Evolutionary conservation across 2,888 invertebrate species (phyloP), one percentile per base, ranked within the genome.

Genomic region (Ormyrus thymus): DNA sequence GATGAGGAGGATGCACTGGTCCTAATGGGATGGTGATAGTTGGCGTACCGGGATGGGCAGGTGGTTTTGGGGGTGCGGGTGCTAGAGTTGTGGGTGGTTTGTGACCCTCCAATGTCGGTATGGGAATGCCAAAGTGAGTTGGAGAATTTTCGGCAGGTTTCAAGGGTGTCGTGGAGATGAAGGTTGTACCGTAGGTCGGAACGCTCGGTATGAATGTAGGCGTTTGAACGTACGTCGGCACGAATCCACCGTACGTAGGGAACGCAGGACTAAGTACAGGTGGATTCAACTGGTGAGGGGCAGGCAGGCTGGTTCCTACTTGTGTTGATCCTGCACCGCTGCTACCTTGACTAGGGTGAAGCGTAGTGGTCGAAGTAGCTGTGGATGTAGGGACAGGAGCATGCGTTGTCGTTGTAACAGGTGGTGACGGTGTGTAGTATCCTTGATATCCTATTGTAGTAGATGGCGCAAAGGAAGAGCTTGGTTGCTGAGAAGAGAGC

Each of bases 81-180:
- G 76, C 51, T 29, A 74, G 69, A 55, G 66, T 75, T 6, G 83
- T 62, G 1, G 81, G 56, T 7, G 71, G 84, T 71, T 82, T 85
- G 29, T 83, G 84, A 11, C 71, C 56, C 8, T 78, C 79, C 13
- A 80, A 68, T 9, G 81, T 82, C 0, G 89, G 88, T 75, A 89
- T 85, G 0, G 89, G 89, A 45, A 89, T 80, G 0, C 84, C 86
- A 15, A 89, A 88, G 46, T 89, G 87, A 0, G 89, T 89, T 0
- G 89, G 88, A 5, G 87, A 82, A 45, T 85, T 81, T 8, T 83
- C 85, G 1, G 81, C 76, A 6, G 85, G 82, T 71, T 80, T 83
- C 10, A 69, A 6, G 7, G 45, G 8, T 11, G 73, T 7, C 0
- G 59, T 43, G 7, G 71, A 51, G 8, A 53, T n/a, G 2, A 75